Evolutionary conservation across 2,113 vertebrate genomes (phyloP), one percentile per base, ranked within the genome.

Genomic region (Tyto alba): DNA sequence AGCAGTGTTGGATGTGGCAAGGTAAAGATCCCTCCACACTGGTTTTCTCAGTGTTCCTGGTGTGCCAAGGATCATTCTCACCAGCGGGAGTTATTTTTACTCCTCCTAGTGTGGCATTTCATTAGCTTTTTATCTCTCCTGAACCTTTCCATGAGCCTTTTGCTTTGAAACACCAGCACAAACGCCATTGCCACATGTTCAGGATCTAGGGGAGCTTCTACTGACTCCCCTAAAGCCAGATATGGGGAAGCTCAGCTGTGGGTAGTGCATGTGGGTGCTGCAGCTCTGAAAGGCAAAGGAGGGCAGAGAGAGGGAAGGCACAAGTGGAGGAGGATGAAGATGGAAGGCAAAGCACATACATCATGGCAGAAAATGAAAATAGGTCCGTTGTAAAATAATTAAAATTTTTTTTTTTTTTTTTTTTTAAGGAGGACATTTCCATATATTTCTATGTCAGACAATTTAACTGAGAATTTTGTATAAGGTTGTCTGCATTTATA

Each of bases 161-260:
- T 72, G 60, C 85, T 76, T 40, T 64, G 23, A 81, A 79, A 52
- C 9, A 0, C 50, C 48, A 9, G 68, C 60, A 55, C 62, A 50
- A 34, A 56, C 0, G 5, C 27, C 2, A 14, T 9, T 53, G 83
- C 56, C 0, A 0, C 47, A 19, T 0, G 0, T 62, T 78, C 0
- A 2, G 52, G 66, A 56, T 79, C 41, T 20, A 41, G 29, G 57
- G 34, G 79, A 80, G 75, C 66, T 8, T 12, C 75, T 29, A 2
- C 45, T 4, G 5, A n/a, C 73, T 84, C 62, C 57, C 19, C 64
- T 14, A 15, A 34, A 87, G 83, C 34, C 12, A 1, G 20, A 2
- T 23, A 13, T 11, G 50, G 77, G 55, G 79, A 81, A 77, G 73
- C 63, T 93, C 75, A 32, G 55, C n/a, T 17, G 45, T 22, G 59